Conservation (phyloP, 2,113 vertebrate species). For the Hirundichthys speculiger region DNA sequence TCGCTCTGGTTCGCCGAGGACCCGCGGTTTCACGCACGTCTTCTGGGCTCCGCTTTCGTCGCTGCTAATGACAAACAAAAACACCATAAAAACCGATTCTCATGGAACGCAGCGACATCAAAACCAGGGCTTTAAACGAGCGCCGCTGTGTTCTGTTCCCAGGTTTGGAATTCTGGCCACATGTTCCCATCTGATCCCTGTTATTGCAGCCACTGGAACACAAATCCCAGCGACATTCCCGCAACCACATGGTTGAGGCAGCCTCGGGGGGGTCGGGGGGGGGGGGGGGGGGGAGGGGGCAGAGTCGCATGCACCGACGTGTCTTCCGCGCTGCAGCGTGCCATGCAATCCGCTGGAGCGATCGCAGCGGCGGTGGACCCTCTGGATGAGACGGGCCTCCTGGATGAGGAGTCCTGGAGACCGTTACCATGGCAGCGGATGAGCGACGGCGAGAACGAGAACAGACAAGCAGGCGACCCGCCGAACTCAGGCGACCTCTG, state of each 20-base stretch:
- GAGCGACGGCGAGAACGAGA: neutral
- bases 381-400: conserved; percentile 43
- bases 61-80: conserved; percentile 50
- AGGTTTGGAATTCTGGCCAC: conserved; percentile 66
- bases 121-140: conserved; percentile 33
- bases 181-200: conserved; percentile 70
- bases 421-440: neutral
- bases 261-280: conserved; percentile 38
- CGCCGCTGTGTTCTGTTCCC: conserved; percentile 45
- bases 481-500: no score
- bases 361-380: conserved; percentile 33
- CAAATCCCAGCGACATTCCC: conserved; percentile 71
- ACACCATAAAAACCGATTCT: conserved; percentile 41
- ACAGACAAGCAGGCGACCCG: no score
- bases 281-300: neutral
- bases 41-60: conserved; percentile 14
- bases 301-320: conserved; percentile 25
- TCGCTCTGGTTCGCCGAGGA: neutral
- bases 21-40: conserved; percentile 18
- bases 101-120: conserved; percentile 46
- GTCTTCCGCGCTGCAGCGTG: neutral
- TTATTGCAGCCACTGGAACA: conserved; percentile 64
- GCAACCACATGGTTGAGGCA: conserved; percentile 62
- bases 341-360: no score
- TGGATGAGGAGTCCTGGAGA: conserved; percentile 27